A percentile compares a stretch with the other conserved stretches of the same genome.
These are phyloP conservation scores for Alethe diademata DNA, from an alignment of 2,113 vertebrate genomes.

Conservation along the genomic window DNA sequence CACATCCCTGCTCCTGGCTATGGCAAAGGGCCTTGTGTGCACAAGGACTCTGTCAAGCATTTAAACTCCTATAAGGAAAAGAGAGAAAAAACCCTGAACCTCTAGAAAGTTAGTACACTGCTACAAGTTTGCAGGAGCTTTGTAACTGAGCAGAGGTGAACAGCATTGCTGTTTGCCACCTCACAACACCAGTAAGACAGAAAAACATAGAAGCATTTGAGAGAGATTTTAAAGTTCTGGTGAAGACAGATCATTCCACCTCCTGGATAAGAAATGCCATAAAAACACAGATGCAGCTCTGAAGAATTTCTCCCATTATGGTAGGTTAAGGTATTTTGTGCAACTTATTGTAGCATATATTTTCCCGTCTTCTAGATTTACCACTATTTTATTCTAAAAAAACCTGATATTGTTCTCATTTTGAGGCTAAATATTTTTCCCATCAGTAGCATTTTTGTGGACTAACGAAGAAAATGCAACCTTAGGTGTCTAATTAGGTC, in stretches of 20 bases:
- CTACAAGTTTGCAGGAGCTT: not conserved
- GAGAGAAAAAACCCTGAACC: fast-evolving
- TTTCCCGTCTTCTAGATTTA: not conserved
- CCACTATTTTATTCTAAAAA: not conserved
- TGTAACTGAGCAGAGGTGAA: not conserved
- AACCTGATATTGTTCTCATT: not conserved
- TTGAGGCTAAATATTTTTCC: not conserved
- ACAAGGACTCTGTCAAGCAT: not conserved
- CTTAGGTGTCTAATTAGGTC: not conserved
- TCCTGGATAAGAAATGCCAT: not conserved
- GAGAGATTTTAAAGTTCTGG: not conserved
- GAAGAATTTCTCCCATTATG: not conserved
- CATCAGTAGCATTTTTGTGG: not conserved
- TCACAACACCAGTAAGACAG: fast-evolving
- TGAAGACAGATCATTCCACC: not conserved
- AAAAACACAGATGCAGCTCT: not conserved
- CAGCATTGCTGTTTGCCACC: not conserved
- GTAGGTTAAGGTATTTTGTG: not conserved
- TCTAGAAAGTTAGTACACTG: not conserved
- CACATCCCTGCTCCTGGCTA: not conserved
- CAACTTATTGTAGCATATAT: not conserved
- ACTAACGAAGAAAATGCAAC: not conserved
- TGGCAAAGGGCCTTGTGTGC: fast-evolving
- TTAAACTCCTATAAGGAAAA: not conserved
- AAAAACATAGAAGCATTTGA: not conserved